A percentile compares a stretch with the other conserved stretches of the same genome.
Evolutionary conservation across 2,113 vertebrate species (phyloP).

Genomic region (Ceyx melanurus): DNA sequence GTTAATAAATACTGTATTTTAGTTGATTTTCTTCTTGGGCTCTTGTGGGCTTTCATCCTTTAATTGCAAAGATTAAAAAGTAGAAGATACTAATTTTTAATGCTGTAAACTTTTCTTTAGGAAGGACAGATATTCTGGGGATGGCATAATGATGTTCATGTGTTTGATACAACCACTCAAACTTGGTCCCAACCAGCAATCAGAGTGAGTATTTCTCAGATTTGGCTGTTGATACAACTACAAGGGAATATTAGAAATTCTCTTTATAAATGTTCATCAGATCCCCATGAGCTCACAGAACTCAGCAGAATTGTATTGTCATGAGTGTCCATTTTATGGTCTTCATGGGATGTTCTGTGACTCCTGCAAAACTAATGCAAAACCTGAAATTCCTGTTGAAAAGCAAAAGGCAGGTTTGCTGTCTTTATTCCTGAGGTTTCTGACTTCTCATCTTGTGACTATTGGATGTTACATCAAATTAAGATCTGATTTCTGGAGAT

Average conservation of each 20-base stretch:
- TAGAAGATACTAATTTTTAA: not conserved
- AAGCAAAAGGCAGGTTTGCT: not conserved
- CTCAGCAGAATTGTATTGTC: not conserved
- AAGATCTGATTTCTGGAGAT: not conserved
- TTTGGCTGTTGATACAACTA: not conserved
- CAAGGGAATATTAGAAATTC: too few species aligned
- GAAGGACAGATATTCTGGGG: slow-evolving; percentile 91
- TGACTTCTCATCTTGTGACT: not conserved
- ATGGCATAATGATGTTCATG: slow-evolving; percentile 94
- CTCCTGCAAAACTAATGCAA: not conserved
- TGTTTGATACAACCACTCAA: slow-evolving; percentile 85
- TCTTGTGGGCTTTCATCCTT: not conserved
- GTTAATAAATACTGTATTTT: not conserved
- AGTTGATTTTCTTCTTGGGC: not conserved
- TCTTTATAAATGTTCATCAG: not conserved
- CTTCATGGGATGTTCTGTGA: not conserved
- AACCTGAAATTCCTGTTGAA: not conserved
- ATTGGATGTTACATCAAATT: not conserved
- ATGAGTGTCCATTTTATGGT: not conserved
- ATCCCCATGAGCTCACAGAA: not conserved
- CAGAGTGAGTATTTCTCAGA: slow-evolving; percentile 74
- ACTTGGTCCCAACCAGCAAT: slow-evolving; percentile 87
- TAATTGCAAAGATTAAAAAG: not conserved
- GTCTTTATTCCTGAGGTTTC: not conserved
- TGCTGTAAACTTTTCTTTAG: slow-evolving; percentile 53